phyloP scores from a whole-genome alignment of 2,888 invertebrate genomes.

The Meteorus colon region DNA sequence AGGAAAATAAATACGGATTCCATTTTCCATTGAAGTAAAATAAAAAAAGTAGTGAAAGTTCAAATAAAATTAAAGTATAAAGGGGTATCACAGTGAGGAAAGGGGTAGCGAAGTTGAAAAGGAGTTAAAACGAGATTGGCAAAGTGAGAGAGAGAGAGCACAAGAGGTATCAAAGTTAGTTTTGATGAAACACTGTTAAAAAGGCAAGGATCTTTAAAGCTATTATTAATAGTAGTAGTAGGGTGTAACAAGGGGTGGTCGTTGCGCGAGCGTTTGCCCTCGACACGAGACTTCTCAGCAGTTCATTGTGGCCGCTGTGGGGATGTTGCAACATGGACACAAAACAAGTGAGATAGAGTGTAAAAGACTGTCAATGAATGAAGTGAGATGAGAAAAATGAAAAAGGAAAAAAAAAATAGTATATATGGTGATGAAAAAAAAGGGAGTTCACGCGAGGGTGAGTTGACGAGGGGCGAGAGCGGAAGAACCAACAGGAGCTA shows the following conservation, averaged over 20 bases:
- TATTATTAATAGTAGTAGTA: slow-evolving; percentile 62
- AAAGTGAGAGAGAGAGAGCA: no score
- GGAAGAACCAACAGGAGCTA: slow-evolving; percentile 31
- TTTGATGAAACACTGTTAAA: slow-evolving; percentile 61
- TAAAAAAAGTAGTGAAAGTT: neutral
- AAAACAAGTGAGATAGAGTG: slow-evolving; percentile 34
- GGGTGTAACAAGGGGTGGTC: slow-evolving; percentile 40
- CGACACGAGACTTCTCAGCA: slow-evolving; percentile 55
- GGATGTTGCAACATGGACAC: slow-evolving; percentile 47
- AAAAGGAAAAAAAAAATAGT: slow-evolving; percentile 32
- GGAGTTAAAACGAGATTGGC: slow-evolving; percentile 5
- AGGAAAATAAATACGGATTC: no score
- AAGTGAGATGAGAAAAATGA: slow-evolving; percentile 26
- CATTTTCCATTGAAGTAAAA: neutral
- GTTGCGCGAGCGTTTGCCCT: slow-evolving; percentile 54
- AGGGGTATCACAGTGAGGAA: neutral
- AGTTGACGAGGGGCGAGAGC: slow-evolving; percentile 24
- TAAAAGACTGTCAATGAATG: neutral
- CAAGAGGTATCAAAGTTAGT: slow-evolving; percentile 43
- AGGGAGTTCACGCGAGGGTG: slow-evolving; percentile 42
- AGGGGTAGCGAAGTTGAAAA: neutral
- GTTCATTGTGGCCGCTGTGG: slow-evolving; percentile 60
- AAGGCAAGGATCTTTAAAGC: slow-evolving; percentile 64
- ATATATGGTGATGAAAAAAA: slow-evolving; percentile 43
- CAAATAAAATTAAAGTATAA: neutral